A percentile compares a stretch with the other conserved stretches of the same genome.
These are phyloP conservation scores for Colletes latitarsis DNA, from an alignment of 1,140 invertebrate species.

Conservation along the genomic window DNA sequence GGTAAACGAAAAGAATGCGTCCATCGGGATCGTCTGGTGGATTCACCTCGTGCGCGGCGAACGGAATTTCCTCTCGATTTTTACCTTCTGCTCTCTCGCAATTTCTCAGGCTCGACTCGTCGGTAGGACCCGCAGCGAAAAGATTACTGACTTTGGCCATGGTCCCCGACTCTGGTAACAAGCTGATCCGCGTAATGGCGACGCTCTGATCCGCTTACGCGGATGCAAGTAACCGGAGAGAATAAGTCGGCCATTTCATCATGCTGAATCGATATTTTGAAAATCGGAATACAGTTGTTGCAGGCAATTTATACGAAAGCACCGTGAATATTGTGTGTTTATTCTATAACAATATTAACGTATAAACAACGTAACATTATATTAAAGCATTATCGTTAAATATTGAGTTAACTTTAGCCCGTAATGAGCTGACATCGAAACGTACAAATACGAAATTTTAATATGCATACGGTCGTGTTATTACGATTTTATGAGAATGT, in stretches of 20 bases:
- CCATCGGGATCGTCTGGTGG: too few relatives aligned
- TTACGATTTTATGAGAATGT: too few relatives aligned
- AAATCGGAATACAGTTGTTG: too few relatives aligned
- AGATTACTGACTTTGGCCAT: neutral
- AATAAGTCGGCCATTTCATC: neutral
- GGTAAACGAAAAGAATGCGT: constrained; percentile 2
- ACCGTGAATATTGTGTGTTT: neutral
- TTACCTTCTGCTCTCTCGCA: too few relatives aligned
- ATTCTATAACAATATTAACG: neutral
- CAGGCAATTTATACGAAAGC: too few relatives aligned
- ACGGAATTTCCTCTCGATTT: neutral
- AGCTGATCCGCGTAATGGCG: constrained; percentile 13
- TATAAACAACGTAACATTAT: neutral
- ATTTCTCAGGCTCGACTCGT: neutral
- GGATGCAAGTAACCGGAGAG: neutral
- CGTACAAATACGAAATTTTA: too few relatives aligned
- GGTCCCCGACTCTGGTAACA: constrained; percentile 6
- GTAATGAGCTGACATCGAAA: too few relatives aligned
- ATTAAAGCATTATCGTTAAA: neutral
- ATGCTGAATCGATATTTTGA: neutral
- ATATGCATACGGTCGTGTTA: too few relatives aligned
- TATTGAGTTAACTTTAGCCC: neutral
- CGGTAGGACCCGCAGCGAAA: neutral
- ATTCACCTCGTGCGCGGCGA: neutral
- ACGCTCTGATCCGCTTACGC: constrained; percentile 32